A percentile compares a stretch with the other conserved stretches of the same genome.
phyloP scores from a whole-genome alignment of 2,888 invertebrate species.

The Drosophila longiperda region DNA sequence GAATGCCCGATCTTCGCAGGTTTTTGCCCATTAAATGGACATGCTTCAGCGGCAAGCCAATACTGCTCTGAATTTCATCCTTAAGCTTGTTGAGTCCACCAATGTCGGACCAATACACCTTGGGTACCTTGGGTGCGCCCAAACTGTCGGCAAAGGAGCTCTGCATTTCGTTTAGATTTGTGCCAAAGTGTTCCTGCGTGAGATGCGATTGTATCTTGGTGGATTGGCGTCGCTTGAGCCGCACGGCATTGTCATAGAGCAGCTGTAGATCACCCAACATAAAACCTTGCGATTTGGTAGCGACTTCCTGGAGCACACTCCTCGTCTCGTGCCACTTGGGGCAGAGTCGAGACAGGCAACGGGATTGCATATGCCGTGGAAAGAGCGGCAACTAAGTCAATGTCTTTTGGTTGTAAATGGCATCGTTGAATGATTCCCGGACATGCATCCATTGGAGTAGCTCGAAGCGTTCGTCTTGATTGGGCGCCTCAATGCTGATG shows the following conservation, averaged over 20 bases:
- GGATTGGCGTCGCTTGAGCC: slow-evolving; percentile 63
- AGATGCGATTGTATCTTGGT: slow-evolving; percentile 46
- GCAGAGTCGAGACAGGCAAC: slow-evolving; percentile 80
- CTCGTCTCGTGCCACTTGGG: slow-evolving; percentile 80
- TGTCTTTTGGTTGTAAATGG: slow-evolving; percentile 79
- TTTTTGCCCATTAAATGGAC: slow-evolving; percentile 87
- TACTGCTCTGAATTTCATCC: slow-evolving; percentile 95
- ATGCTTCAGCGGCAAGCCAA: slow-evolving; percentile 90
- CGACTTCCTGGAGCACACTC: slow-evolving; percentile 87
- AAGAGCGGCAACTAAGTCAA: slow-evolving; percentile 77
- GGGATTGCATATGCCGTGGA: slow-evolving; percentile 66
- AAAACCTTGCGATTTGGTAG: slow-evolving; percentile 90
- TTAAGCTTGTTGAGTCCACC: slow-evolving; percentile 96
- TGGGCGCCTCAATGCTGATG: slow-evolving; percentile 87
- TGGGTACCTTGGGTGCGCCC: slow-evolving; percentile 96
- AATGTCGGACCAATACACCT: slow-evolving; percentile 97
- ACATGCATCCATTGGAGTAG: slow-evolving; percentile 89
- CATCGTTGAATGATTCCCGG: slow-evolving; percentile 82
- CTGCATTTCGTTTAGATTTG: slow-evolving; percentile 82
- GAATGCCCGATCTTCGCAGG: slow-evolving; percentile 87
- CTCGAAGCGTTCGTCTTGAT: slow-evolving; percentile 87
- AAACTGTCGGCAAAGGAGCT: slow-evolving; percentile 86
- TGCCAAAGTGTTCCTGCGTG: slow-evolving; percentile 77
- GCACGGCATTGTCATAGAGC: slow-evolving; percentile 83
- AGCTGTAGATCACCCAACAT: slow-evolving; percentile 89